Conservation (phyloP, 2,888 invertebrate genomes). For the Sarcophaga caerulescens region DNA sequence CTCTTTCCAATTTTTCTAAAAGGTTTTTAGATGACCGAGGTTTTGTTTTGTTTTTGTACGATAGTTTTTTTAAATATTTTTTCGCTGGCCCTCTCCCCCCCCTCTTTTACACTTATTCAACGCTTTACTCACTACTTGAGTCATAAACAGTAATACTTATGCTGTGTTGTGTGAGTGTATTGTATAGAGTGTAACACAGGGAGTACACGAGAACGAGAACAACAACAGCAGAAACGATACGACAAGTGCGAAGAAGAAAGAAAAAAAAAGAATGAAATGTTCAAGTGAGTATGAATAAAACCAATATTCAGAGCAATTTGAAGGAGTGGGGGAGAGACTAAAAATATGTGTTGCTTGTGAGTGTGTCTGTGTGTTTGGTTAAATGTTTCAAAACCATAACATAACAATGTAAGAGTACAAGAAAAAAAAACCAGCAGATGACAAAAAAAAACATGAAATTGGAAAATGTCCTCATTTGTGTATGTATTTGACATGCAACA, state of each 20-base stretch:
- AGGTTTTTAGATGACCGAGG: too few species aligned
- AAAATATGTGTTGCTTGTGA: not conserved
- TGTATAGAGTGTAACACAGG: not conserved
- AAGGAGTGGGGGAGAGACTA: not conserved
- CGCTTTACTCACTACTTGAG: conserved; percentile 32
- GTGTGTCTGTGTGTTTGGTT: not conserved
- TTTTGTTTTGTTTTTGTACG: too few species aligned
- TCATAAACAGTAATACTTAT: conserved; percentile 59
- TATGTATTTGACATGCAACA: conserved; percentile 52
- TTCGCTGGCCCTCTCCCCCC: too few species aligned
- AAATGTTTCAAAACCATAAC: conserved; percentile 47
- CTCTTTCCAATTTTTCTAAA: not conserved
- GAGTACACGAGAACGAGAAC: conserved; percentile 15
- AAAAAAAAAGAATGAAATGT: not conserved
- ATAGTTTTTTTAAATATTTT: too few species aligned
- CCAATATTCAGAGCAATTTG: not conserved
- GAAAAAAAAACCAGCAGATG: too few species aligned
- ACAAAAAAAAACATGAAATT: conserved; percentile 50
- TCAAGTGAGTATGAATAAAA: not conserved
- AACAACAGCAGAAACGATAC: not conserved
- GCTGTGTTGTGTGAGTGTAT: not conserved
- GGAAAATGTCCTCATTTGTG: conserved; percentile 63
- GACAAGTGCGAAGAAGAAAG: too few species aligned
- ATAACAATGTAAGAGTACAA: conserved; percentile 56
- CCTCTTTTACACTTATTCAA: too few species aligned